Evolutionary conservation across 2,113 vertebrate species (phyloP).

Genomic region (Sceloporus tristichus): DNA sequence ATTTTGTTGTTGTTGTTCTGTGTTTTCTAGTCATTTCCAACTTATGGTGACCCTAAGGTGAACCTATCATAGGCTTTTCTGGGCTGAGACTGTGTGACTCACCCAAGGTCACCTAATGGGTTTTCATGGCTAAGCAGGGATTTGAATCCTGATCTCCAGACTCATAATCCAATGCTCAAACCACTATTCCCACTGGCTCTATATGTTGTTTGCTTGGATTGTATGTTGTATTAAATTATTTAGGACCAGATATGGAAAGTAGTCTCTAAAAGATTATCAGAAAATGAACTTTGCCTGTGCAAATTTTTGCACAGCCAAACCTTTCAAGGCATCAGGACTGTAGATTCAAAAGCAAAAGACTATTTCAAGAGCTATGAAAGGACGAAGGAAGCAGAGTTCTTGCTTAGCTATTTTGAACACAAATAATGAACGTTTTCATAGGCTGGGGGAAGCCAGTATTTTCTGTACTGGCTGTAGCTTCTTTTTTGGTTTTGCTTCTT

Average conservation of each 20-base stretch:
- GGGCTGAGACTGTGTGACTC: too few species aligned
- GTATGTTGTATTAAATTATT: background rate
- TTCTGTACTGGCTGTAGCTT: conserved; percentile 46
- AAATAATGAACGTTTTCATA: conserved; percentile 47
- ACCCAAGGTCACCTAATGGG: too few species aligned
- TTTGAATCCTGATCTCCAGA: too few species aligned
- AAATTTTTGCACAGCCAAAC: background rate
- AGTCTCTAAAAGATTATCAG: background rate
- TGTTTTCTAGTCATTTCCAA: too few species aligned
- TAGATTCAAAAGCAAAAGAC: conserved; percentile 1
- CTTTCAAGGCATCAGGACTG: background rate
- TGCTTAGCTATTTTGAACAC: conserved; percentile 28
- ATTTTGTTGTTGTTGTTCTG: too few species aligned
- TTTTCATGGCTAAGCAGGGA: too few species aligned
- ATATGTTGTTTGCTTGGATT: background rate
- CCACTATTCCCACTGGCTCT: background rate
- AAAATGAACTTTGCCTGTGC: background rate
- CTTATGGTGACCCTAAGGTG: too few species aligned
- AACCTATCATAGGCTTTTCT: too few species aligned
- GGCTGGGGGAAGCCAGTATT: conserved; percentile 42
- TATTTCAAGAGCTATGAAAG: conserved; percentile 41
- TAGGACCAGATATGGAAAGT: background rate
- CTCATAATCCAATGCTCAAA: too few species aligned
- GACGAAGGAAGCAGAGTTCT: conserved; percentile 46
- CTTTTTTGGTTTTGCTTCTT: conserved; percentile 31